Conservation (phyloP, 2,888 invertebrate genomes). For the Aphidius colemani region DNA sequence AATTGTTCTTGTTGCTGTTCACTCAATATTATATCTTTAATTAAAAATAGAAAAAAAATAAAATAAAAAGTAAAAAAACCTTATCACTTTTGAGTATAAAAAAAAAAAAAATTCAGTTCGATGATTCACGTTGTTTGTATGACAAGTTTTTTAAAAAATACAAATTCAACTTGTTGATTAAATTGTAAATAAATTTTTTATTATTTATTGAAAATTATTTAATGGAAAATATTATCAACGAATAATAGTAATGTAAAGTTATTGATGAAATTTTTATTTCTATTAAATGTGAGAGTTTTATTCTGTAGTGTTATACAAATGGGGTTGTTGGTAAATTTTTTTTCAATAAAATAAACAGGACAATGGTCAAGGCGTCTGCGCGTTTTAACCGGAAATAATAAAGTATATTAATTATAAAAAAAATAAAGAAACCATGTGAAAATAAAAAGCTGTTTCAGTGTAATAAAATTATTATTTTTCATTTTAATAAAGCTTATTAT, state of each 20-base stretch:
- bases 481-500: too few relatives aligned
- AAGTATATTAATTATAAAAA: too few relatives aligned
- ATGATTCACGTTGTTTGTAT: not conserved
- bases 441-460: too few relatives aligned
- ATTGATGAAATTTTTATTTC: too few relatives aligned
- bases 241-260: not conserved
- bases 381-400: not conserved
- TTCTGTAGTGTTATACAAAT: constrained; percentile 4
- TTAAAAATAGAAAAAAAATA: constrained; percentile 35
- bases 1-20: constrained; percentile 23
- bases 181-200: not conserved
- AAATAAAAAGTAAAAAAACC: constrained; percentile 37
- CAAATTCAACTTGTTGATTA: not conserved
- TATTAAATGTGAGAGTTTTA: not conserved
- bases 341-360: constrained; percentile 39
- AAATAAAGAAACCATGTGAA: too few relatives aligned
- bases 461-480: too few relatives aligned
- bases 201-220: not conserved
- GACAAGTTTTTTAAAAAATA: not conserved
- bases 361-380: constrained; percentile 48
- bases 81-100: constrained; percentile 26
- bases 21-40: too few relatives aligned
- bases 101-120: not conserved
- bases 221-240: not conserved
- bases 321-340: constrained; percentile 11